Conservation (phyloP, 2,888 invertebrate genomes). For the Tachina fera region DNA sequence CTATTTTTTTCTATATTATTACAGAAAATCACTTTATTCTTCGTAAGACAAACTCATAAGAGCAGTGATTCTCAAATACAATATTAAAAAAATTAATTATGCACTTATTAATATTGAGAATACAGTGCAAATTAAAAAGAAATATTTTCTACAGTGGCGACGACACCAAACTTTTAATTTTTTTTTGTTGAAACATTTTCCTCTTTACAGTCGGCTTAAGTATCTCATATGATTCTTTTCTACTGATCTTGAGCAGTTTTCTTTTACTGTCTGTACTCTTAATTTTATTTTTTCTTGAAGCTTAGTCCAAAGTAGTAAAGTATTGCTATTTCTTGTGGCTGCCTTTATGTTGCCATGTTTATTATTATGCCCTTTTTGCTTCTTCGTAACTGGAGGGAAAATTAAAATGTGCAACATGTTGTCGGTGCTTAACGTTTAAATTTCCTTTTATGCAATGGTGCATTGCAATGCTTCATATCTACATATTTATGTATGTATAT, state of each 20-base stretch:
- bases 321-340: conserved; percentile 7
- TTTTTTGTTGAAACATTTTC: not conserved
- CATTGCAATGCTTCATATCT: conserved; percentile 35
- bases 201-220: not conserved
- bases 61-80: conserved; percentile 24
- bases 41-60: not conserved
- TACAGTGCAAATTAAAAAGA: too few relatives aligned
- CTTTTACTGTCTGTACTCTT: not conserved
- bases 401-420: conserved; percentile 70
- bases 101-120: too few relatives aligned
- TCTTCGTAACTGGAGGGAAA: conserved; percentile 43
- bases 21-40: conserved; percentile 55
- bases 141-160: not conserved
- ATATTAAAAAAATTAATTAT: not conserved
- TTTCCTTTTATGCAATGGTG: conserved; percentile 46
- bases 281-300: conserved; percentile 19
- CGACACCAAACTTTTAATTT: too few relatives aligned
- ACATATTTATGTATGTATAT: too few relatives aligned
- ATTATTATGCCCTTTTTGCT: not conserved
- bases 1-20: conserved; percentile 32
- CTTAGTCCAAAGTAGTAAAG: not conserved
- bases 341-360: not conserved
- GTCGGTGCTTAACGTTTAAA: conserved; percentile 63
- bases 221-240: not conserved
- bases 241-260: conserved; percentile 5